phyloP scores from a whole-genome alignment of 2,113 vertebrate genomes.

The Eira barbara region DNA sequence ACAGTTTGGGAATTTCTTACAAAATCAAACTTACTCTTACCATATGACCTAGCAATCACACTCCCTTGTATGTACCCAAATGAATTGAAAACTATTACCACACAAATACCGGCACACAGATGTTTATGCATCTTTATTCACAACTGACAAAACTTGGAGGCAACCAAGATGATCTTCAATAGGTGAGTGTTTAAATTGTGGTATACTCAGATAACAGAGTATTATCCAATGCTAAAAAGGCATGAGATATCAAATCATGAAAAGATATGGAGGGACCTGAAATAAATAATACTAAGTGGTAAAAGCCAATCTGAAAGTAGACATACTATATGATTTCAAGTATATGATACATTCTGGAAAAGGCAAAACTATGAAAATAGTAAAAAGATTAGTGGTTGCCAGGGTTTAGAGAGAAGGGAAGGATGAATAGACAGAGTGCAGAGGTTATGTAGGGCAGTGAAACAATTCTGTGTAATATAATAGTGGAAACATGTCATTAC shows the following conservation, averaged over 20 bases:
- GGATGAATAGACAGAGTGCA: not conserved
- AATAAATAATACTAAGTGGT: not conserved
- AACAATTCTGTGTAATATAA: not conserved
- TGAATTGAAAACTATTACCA: not conserved
- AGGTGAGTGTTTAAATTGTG: not conserved
- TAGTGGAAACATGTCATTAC: not conserved
- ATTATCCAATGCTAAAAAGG: not conserved
- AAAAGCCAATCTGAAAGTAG: not conserved
- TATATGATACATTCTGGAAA: not conserved
- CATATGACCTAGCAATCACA: not conserved
- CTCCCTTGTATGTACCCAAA: not conserved
- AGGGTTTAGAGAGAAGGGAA: not conserved
- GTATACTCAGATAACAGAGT: not conserved
- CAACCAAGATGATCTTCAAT: not conserved
- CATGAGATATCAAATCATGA: not conserved
- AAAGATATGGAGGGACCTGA: not conserved
- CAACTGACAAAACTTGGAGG: not conserved
- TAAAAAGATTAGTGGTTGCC: not conserved
- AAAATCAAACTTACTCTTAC: not conserved
- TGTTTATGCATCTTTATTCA: not conserved
- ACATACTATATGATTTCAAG: not conserved
- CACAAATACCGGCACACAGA: not conserved
- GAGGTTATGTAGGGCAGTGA: not conserved
- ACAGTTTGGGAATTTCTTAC: not conserved
- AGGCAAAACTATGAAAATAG: not conserved